Percentiles rank a stretch among this genome's conserved stretches.
These are phyloP conservation scores for Carapus acus DNA, from an alignment of 2,797 vertebrate species.

Conservation along the genomic window DNA sequence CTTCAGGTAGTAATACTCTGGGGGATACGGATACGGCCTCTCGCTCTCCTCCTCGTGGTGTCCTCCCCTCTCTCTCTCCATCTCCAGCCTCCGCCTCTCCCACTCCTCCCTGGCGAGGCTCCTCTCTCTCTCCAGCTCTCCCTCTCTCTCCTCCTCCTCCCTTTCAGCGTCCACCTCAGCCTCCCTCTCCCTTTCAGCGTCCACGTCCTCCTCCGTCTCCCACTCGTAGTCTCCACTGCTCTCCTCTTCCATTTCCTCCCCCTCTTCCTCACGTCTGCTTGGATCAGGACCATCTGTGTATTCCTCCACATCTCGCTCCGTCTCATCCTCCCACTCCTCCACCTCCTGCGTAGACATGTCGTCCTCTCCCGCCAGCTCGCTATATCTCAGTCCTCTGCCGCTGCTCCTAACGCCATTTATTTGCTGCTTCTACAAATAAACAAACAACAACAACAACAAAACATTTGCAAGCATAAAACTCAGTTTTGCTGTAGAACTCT, in stretches of 20 bases:
- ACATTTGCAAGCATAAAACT: not conserved
- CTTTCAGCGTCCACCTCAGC: constrained; percentile 31
- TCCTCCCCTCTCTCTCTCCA: constrained; percentile 43
- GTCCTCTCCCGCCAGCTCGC: constrained; percentile 18
- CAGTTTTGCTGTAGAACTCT: not conserved
- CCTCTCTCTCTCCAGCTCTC: constrained; percentile 38
- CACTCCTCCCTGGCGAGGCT: constrained; percentile 40
- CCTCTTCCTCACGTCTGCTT: constrained; percentile 44
- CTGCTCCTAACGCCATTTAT: constrained; percentile 33
- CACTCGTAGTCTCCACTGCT: constrained; percentile 6
- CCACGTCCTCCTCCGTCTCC: constrained; percentile 40
- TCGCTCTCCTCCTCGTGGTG: constrained; percentile 51
- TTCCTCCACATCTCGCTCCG: constrained; percentile 51
- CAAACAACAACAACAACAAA: too few relatives aligned
- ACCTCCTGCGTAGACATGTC: constrained; percentile 9
- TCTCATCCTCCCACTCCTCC: constrained; percentile 30
- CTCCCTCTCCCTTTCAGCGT: constrained; percentile 44
- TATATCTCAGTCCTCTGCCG: constrained; percentile 15
- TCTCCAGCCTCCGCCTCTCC: constrained; percentile 41
- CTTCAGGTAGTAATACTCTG: constrained; percentile 69
- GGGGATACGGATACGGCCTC: constrained; percentile 53
- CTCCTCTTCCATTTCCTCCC: constrained; percentile 52
- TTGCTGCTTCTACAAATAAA: constrained; percentile 50
- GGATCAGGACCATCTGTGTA: constrained; percentile 3
- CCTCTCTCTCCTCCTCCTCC: constrained; percentile 44